Base-by-base conservation (phyloP, 2,113 vertebrate genomes). In the Donacobius atricapilla region DNA sequence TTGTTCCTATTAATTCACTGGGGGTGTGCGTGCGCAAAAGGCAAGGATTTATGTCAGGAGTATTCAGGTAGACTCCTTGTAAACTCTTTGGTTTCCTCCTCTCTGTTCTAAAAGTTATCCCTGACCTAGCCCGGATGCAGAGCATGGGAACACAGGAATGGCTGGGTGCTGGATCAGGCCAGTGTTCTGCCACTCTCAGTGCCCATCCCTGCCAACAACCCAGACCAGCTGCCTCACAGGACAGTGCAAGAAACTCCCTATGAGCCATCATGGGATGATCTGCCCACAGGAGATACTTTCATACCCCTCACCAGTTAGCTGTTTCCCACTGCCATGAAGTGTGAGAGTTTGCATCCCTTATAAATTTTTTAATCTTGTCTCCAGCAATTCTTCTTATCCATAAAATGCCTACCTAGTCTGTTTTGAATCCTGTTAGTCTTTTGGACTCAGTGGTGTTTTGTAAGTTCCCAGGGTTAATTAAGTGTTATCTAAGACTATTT, bases 1-100 rank as follows among this genome's bases (percentile, higher is more conserved):
- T 98, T 97, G 97, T 94, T 89, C 75, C 56, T 91, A 40, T 69
- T 83, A 96, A 96, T 83, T 90, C 56, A 47, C 93, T 89, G 96
- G 94, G 56, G 39, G 89, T 61, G 58, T 72, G 70, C 1, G 0
- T 79, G 76, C 0, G 0, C 28, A 19, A 72, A 56, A 92, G 51
- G 71, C 58, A 81, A 42, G 73, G 66, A n/a, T 91, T 93, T 72
- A 69, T 57, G 50, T 80, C 82, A 90, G 82, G 13, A 83, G 15
- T 33, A 15, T 73, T 83, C 33, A 5, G 3, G 2, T 11, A 64
- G 44, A 50, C 25, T 91, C 63, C 45, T 86, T 37, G 20, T 19
- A 54, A 83, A 30, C 25, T 66, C 64, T 87, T 75, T 37, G 35
- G 25, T 58, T 88, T 65, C 42, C 28, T 4, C 6, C 9, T 68